Base-by-base conservation (phyloP, 2,113 vertebrate species). In the Myiopsitta monachus region DNA sequence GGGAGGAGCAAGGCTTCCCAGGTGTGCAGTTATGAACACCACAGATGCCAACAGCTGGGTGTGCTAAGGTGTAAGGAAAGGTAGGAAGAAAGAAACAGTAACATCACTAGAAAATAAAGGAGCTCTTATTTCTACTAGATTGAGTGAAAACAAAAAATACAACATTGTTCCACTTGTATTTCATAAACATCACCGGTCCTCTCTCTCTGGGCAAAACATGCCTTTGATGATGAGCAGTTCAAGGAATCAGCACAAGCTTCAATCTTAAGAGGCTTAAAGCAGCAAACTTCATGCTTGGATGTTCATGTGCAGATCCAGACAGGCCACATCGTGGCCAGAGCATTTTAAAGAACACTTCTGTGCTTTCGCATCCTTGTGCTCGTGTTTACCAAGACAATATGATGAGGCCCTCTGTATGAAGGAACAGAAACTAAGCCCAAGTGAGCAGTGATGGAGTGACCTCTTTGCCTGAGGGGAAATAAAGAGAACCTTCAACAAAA, bases 331-430 rank as follows among this genome's bases (percentile, higher is more conserved):
- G 15, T 2, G 5, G 64, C n/a, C 80, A 77, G 57, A 44, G 18
- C 36, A 12, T 28, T 83, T 62, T 23, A 52, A 67, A 75, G n/a
- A 82, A 39, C 12, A 51, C 5, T 77, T 76, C 30, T 9, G 4
- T 1, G 0, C 17, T 68, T 82, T 61, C 54, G 14, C 8, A 26
- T 73, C 44, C 33, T 55, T 30, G 12, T 36, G 46, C n/a, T 83
- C 4, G 1, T 49, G 38, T 23, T 57, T 68, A 31, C 62, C 1
- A 3, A 62, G 27, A 52, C 44, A 55, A 38, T 31, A 15, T 0
- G 1, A 39, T 21, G 12, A 62, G 72, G 23, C 4, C 27, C 10
- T n/a, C 28, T 3, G 0, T 9, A 16, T 31, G 26, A 41, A 86
- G 76, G 51, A 88, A 51, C 9, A 36, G 68, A n/a, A 63, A 36